Percentiles rank a stretch among this genome's conserved stretches.
These are phyloP conservation scores for Nannospalax galili DNA, from an alignment of 2,113 vertebrate species.

Conservation along the genomic window DNA sequence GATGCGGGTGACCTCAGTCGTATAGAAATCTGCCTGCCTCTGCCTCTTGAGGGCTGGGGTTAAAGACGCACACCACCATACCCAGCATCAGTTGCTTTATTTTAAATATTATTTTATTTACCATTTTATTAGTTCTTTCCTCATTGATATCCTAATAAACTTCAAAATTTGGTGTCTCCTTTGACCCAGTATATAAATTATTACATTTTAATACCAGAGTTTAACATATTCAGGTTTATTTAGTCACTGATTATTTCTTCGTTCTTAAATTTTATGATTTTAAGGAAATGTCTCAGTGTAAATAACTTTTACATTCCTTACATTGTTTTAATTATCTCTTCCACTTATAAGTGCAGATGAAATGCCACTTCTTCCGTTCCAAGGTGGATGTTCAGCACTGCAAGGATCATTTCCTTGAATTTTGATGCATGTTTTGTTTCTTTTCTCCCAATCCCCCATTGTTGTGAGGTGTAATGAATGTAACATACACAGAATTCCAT, in stretches of 20 bases:
- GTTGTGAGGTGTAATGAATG: not conserved
- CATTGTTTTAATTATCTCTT: not conserved
- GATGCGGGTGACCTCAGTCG: too few species aligned
- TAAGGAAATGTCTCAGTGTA: not conserved
- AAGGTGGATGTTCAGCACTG: not conserved
- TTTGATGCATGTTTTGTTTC: not conserved
- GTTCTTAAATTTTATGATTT: not conserved
- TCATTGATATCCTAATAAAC: not conserved
- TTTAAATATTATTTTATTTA: not conserved
- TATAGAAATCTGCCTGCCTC: too few species aligned
- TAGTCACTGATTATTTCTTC: not conserved
- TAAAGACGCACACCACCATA: too few species aligned
- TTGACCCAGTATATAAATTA: not conserved
- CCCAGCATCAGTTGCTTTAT: too few species aligned
- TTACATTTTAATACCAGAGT: not conserved
- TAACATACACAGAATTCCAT: not conserved
- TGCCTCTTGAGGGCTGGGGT: too few species aligned
- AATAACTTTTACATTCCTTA: not conserved
- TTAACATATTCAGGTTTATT: not conserved
- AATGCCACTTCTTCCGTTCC: too few species aligned
- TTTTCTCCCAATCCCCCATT: too few species aligned
- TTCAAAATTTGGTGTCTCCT: not conserved
- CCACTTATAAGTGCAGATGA: not conserved
- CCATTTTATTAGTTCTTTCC: not conserved
- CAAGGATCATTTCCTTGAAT: not conserved